phyloP scores from a whole-genome alignment of 2,888 invertebrate species.

The Campaea margaritaria region DNA sequence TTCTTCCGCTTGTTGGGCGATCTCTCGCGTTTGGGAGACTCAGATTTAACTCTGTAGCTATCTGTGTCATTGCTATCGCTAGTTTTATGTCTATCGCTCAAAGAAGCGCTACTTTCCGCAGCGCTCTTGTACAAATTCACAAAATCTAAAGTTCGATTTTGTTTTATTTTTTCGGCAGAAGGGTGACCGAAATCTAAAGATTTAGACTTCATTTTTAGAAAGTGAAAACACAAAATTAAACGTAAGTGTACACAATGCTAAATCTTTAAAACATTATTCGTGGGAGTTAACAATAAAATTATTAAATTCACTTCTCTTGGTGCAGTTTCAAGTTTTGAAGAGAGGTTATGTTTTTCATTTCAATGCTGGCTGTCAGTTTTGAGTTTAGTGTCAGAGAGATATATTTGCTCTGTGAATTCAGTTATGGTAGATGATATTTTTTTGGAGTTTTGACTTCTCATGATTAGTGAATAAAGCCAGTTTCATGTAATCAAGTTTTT shows the following conservation, averaged over 20 bases:
- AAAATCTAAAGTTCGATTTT: constrained; percentile 64
- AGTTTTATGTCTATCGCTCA: constrained; percentile 30
- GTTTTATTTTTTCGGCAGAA: constrained; percentile 38
- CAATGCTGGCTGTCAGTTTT: too few relatives aligned
- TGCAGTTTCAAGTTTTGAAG: too few relatives aligned
- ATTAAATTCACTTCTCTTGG: too few relatives aligned
- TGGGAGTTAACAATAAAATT: too few relatives aligned
- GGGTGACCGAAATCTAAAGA: constrained; percentile 50
- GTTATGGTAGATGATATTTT: too few relatives aligned
- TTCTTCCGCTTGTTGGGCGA: constrained; percentile 55
- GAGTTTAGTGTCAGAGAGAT: too few relatives aligned
- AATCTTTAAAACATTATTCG: too few relatives aligned
- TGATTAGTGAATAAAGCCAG: too few relatives aligned
- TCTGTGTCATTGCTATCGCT: constrained; percentile 41
- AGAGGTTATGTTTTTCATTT: too few relatives aligned
- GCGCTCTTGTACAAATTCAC: constrained; percentile 63
- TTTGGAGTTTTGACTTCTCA: too few relatives aligned
- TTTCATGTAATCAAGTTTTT: too few relatives aligned
- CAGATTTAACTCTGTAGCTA: constrained; percentile 39
- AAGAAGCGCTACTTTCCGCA: constrained; percentile 51
- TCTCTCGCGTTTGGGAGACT: constrained; percentile 45
- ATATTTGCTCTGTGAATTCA: too few relatives aligned
- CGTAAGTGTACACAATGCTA: background rate
- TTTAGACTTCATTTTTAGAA: constrained; percentile 60
- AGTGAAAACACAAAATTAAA: background rate